Evolutionary conservation across 2,888 invertebrate species (phyloP).

Genomic region (Perizoma affinitatum): DNA sequence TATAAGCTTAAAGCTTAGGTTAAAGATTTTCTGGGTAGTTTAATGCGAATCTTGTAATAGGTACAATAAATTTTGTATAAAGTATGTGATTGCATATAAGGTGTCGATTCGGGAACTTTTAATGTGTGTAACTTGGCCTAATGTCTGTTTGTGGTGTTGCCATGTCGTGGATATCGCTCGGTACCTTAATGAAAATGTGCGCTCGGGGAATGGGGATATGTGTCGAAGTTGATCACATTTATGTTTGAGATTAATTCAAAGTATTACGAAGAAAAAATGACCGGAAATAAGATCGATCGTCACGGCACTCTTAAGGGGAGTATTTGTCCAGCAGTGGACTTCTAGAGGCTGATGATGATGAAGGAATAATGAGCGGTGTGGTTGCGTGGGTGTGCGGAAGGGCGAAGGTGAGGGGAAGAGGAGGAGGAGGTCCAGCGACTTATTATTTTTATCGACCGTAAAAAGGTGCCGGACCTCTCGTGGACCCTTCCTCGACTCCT

Average conservation of each 20-base stretch:
- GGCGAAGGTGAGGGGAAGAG: constrained; percentile 31
- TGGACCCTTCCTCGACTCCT: constrained; percentile 70
- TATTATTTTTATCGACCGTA: constrained; percentile 82
- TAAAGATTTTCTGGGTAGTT: constrained; percentile 85
- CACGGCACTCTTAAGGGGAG: too few relatives aligned
- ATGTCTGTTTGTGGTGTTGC: constrained; percentile 69
- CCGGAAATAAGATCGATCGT: too few relatives aligned
- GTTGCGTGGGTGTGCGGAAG: constrained; percentile 58
- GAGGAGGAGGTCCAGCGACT: constrained; percentile 57
- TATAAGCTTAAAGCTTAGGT: constrained; percentile 87
- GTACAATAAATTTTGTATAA: constrained; percentile 83
- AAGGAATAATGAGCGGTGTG: constrained; percentile 84
- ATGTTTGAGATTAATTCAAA: constrained; percentile 49
- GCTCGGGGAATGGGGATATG: constrained; percentile 36
- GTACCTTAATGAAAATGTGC: constrained; percentile 42
- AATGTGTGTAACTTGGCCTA: constrained; percentile 83
- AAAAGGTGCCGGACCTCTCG: constrained; percentile 76
- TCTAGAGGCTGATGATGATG: background rate
- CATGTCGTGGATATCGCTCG: constrained; percentile 34
- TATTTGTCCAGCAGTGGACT: too few relatives aligned
- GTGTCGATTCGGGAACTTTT: constrained; percentile 81
- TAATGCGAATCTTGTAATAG: constrained; percentile 85
- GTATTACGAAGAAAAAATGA: constrained; percentile 38
- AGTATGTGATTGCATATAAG: constrained; percentile 84
- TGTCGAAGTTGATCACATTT: constrained; percentile 30